phyloP scores from a whole-genome alignment of 2,888 invertebrate species.

The Trimorus sp. region DNA sequence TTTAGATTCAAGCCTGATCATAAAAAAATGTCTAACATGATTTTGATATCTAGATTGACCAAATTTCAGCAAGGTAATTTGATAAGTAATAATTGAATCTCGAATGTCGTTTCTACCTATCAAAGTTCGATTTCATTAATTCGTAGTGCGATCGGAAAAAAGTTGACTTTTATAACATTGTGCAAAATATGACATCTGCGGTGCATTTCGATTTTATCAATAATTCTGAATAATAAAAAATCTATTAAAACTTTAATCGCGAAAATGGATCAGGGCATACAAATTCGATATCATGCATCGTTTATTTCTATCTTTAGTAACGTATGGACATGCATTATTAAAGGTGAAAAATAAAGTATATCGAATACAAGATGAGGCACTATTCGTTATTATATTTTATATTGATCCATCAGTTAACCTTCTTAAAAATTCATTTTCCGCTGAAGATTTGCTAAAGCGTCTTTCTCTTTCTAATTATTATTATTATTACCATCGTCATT shows the following conservation, averaged over 20 bases:
- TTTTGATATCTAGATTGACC: too few species aligned
- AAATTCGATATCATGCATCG: neutral
- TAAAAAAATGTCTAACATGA: too few species aligned
- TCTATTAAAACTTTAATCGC: constrained; percentile 23
- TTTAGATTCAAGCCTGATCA: too few species aligned
- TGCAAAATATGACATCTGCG: constrained; percentile 5
- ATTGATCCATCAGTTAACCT: too few species aligned
- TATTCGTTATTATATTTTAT: too few species aligned
- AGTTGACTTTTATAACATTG: constrained; percentile 1
- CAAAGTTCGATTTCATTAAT: neutral
- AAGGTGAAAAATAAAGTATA: neutral
- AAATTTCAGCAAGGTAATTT: too few species aligned
- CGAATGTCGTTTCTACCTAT: neutral
- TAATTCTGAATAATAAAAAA: constrained; percentile 21
- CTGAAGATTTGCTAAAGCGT: too few species aligned
- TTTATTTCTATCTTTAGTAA: constrained; percentile 15
- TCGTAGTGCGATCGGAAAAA: neutral
- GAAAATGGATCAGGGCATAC: constrained; percentile 12
- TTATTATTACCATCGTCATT: too few species aligned
- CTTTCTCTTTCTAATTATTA: too few species aligned
- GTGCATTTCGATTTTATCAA: constrained; percentile 7
- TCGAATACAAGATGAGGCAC: neutral
- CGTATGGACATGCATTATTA: constrained; percentile 5
- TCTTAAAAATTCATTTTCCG: too few species aligned
- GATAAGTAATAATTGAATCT: neutral